Percentiles rank a stretch among this genome's conserved stretches.
Evolutionary conservation across 1,140 invertebrate genomes (phyloP).

Genomic region (Argopecten irradians): DNA sequence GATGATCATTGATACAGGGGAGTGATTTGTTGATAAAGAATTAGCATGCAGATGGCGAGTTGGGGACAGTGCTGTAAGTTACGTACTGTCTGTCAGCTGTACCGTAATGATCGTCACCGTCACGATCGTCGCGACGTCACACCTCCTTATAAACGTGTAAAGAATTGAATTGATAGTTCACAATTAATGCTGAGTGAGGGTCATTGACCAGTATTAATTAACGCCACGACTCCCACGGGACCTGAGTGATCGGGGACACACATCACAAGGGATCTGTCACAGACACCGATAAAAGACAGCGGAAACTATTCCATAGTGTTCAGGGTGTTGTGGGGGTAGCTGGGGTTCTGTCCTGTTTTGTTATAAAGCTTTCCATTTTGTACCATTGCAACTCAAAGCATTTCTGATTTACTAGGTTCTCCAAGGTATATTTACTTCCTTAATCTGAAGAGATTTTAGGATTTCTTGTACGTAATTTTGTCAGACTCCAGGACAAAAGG

Average conservation of each 20-base stretch:
- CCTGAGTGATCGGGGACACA: neutral
- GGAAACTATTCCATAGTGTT: neutral
- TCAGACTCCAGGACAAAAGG: too few relatives aligned
- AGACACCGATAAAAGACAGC: neutral
- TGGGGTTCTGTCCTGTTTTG: too few relatives aligned
- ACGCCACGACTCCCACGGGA: too few relatives aligned
- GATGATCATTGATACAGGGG: neutral
- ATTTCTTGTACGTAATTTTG: too few relatives aligned
- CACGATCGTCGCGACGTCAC: neutral
- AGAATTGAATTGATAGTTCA: neutral
- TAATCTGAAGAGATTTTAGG: too few relatives aligned
- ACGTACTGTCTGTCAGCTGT: neutral
- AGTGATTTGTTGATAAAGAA: constrained; percentile 19
- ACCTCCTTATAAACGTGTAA: neutral
- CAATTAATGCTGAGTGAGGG: neutral
- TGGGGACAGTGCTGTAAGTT: neutral
- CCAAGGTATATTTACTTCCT: too few relatives aligned
- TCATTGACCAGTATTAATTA: neutral
- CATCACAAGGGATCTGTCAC: too few relatives aligned
- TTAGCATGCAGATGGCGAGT: neutral
- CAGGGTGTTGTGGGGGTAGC: neutral
- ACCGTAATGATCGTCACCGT: neutral
- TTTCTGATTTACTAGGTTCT: too few relatives aligned
- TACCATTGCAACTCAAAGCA: too few relatives aligned
- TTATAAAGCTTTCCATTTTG: too few relatives aligned